phyloP scores from a whole-genome alignment of 2,797 vertebrate genomes.

The Arvicola amphibius region DNA sequence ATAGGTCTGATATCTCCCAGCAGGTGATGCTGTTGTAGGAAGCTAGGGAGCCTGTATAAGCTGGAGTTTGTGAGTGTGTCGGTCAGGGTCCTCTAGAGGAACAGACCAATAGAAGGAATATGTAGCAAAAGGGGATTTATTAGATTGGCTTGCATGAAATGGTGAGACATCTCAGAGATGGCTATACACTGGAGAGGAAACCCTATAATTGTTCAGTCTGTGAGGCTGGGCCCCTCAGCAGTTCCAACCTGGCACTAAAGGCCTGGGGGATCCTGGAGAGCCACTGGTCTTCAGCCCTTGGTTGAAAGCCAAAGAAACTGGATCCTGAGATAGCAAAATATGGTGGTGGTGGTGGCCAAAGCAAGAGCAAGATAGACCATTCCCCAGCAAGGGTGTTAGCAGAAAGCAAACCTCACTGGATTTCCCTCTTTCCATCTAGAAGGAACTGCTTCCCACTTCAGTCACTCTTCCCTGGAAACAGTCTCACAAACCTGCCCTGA shows the following conservation, averaged over 20 bases:
- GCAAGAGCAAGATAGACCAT: neutral
- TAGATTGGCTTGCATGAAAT: neutral
- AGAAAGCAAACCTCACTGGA: neutral
- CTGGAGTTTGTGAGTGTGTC: neutral
- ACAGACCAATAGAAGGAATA: neutral
- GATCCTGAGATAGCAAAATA: neutral
- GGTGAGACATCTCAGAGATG: neutral
- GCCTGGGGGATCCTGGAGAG: neutral
- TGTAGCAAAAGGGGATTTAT: neutral
- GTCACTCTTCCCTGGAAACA: neutral
- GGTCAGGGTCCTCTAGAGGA: neutral
- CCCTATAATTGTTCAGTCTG: neutral
- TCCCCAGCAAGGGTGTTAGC: neutral
- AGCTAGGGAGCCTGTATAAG: too few species aligned
- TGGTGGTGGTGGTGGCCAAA: neutral
- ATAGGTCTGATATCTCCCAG: too few species aligned
- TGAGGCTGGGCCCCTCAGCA: neutral
- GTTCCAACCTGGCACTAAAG: too few species aligned
- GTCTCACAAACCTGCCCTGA: neutral
- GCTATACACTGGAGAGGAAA: neutral
- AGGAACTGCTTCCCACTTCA: accelerated
- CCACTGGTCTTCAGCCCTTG: neutral
- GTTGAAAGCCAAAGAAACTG: neutral
- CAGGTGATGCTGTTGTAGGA: neutral
- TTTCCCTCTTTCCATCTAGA: neutral